phyloP scores from a whole-genome alignment of 2,113 vertebrate genomes.

The Marmota flaviventris region DNA sequence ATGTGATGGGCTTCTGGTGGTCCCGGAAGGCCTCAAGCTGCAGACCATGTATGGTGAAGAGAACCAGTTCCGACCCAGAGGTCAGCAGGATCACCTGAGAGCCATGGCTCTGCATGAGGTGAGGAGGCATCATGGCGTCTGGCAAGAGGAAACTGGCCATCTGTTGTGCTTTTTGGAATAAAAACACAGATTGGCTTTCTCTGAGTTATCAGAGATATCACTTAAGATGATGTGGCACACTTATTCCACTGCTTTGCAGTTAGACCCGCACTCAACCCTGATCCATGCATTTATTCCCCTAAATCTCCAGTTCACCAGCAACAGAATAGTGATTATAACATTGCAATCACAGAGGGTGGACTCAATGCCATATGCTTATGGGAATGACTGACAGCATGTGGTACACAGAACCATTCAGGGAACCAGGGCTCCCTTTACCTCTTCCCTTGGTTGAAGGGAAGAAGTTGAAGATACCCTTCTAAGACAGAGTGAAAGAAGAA shows the following conservation, averaged over 20 bases:
- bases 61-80: conserved; percentile 80
- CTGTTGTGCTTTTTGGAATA: conserved; percentile 84
- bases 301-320: not conserved
- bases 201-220: not conserved
- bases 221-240: accelerated
- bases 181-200: not conserved
- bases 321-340: accelerated
- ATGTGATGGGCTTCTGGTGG: conserved; percentile 88
- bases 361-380: not conserved
- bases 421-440: not conserved
- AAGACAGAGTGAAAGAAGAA: not conserved
- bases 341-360: not conserved
- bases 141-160: conserved; percentile 85
- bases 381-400: not conserved
- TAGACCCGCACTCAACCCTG: not conserved
- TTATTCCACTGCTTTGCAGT: not conserved
- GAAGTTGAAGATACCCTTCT: no score
- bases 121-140: conserved; percentile 42
- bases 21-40: conserved; percentile 89
- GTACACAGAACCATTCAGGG: no score
- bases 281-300: not conserved
- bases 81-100: conserved; percentile 86
- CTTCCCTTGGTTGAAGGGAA: not conserved
- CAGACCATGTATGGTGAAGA: conserved; percentile 87
- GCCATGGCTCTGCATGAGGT: conserved; percentile 85